A percentile compares a stretch with the other conserved stretches of the same genome.
These are phyloP conservation scores for Ariolimax columbianus DNA, from an alignment of 2,888 invertebrate genomes.

Conservation along the genomic window DNA sequence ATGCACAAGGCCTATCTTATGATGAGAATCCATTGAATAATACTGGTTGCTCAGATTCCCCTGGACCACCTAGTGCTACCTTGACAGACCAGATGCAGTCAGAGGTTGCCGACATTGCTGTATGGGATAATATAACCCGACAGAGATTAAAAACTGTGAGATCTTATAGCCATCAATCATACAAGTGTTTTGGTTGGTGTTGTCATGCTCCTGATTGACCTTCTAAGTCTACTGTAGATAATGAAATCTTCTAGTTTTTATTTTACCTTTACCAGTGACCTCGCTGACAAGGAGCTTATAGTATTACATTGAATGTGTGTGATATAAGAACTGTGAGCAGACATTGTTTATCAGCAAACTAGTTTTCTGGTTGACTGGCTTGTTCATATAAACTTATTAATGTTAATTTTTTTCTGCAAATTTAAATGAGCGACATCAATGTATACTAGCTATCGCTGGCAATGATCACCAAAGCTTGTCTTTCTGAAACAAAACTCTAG, in stretches of 20 bases:
- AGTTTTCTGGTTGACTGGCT: too few relatives aligned
- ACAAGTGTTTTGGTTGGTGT: conserved; percentile 11
- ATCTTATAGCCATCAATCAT: not conserved
- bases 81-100: not conserved
- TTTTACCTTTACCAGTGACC: not conserved
- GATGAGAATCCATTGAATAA: not conserved
- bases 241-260: conserved; percentile 4
- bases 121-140: conserved; percentile 32
- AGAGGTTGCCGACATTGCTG: conserved; percentile 29
- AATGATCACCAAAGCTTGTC: too few relatives aligned
- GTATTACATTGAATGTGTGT: not conserved
- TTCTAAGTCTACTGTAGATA: not conserved
- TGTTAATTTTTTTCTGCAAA: too few relatives aligned
- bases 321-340: too few relatives aligned
- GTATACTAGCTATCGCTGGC: too few relatives aligned
- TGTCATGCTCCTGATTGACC: conserved; percentile 5
- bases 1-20: not conserved
- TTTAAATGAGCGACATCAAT: too few relatives aligned
- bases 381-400: too few relatives aligned
- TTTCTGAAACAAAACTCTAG: too few relatives aligned
- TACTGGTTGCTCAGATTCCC: not conserved
- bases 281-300: not conserved
- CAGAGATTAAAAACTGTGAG: conserved; percentile 25
- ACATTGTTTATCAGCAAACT: too few relatives aligned
- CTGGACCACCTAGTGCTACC: not conserved